phyloP scores from a whole-genome alignment of 2,888 invertebrate species.

The Myopa testacea region DNA sequence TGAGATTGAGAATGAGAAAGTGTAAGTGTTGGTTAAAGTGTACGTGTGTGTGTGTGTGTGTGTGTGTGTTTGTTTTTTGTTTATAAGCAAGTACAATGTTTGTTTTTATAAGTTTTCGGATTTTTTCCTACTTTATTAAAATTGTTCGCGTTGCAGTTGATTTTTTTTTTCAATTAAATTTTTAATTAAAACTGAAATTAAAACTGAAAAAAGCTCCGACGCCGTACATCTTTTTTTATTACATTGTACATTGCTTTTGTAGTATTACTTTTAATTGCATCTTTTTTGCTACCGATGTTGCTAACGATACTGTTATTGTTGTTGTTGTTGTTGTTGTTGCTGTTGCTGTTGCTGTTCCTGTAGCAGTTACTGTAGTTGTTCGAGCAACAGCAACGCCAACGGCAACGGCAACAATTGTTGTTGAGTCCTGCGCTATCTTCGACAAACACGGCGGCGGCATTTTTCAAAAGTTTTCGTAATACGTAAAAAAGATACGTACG shows the following conservation, averaged over 20 bases:
- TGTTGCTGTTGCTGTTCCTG: not conserved
- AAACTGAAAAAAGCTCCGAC: constrained; percentile 10
- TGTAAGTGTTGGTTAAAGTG: not conserved
- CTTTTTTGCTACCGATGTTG: not conserved
- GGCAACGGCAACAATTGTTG: not conserved
- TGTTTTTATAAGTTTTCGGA: not conserved
- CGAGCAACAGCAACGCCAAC: not conserved
- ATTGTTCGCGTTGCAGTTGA: constrained; percentile 5
- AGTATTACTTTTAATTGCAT: constrained; percentile 16
- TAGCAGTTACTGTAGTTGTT: not conserved
- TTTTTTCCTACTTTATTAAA: not conserved
- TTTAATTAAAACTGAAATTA: constrained; percentile 16
- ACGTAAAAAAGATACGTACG: not conserved
- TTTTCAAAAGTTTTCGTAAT: constrained; percentile 11
- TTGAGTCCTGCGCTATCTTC: too few species aligned
- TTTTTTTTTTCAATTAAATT: constrained; percentile 7
- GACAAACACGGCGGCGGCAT: constrained; percentile 13
- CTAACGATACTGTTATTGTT: not conserved
- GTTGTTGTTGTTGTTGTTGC: not conserved
- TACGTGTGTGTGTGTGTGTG: constrained; percentile 1
- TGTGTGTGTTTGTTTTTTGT: not conserved
- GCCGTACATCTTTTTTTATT: not conserved
- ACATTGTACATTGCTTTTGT: not conserved
- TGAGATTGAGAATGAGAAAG: not conserved
- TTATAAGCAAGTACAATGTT: too few species aligned